Conservation (phyloP, 2,888 invertebrate species). For the Harmothoe impar region DNA sequence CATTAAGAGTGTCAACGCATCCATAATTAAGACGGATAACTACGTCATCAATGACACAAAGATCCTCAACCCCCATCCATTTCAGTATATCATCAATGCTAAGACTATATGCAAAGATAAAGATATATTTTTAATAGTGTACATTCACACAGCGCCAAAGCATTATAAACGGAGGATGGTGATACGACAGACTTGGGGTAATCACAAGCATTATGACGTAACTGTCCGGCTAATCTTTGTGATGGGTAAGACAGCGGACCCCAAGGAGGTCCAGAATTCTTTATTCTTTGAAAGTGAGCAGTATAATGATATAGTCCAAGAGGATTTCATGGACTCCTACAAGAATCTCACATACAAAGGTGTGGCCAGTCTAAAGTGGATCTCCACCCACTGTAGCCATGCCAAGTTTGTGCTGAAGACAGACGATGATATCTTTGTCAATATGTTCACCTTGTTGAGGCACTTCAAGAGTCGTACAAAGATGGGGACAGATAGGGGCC, state of each 20-base stretch:
- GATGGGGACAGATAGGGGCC: conserved; percentile 57
- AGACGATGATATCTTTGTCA: conserved; percentile 84
- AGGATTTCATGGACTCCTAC: conserved; percentile 83
- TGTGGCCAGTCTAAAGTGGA: conserved; percentile 84
- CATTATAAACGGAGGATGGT: conserved; percentile 81
- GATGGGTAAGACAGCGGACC: conserved; percentile 66
- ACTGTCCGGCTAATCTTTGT: conserved; percentile 80
- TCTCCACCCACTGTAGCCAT: conserved; percentile 80
- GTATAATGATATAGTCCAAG: conserved; percentile 82
- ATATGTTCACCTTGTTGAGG: conserved; percentile 83
- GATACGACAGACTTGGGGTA: conserved; percentile 82
- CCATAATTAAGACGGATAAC: neutral
- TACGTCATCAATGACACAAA: conserved; percentile 24
- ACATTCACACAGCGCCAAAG: conserved; percentile 81
- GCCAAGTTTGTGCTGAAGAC: conserved; percentile 83
- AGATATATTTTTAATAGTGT: conserved; percentile 77
- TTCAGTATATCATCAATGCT: conserved; percentile 75
- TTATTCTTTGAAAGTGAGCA: conserved; percentile 77
- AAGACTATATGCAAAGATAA: conserved; percentile 71
- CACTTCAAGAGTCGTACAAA: conserved; percentile 69
- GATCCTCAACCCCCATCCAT: conserved; percentile 76
- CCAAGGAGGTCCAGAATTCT: conserved; percentile 72
- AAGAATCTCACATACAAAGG: conserved; percentile 84
- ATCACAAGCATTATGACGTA: conserved; percentile 73
- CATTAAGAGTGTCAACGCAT: conserved; percentile 62